A percentile compares a stretch with the other conserved stretches of the same genome.
These are phyloP conservation scores for Harpalus rubripes DNA, from an alignment of 2,888 invertebrate species.

Conservation along the genomic window DNA sequence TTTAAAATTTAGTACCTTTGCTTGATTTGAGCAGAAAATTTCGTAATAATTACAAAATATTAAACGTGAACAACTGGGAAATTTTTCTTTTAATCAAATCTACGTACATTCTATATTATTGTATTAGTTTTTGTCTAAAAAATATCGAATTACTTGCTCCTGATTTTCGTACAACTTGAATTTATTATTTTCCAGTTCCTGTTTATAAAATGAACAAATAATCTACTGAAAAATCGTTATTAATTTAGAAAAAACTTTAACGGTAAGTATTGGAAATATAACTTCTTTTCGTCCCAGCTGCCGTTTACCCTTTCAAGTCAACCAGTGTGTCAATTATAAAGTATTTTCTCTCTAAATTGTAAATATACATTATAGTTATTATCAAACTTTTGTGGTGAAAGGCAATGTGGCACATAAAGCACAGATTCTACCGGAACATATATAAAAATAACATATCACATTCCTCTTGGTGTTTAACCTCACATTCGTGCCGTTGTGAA, in stretches of 20 bases:
- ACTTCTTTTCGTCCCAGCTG: not conserved
- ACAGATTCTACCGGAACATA: constrained; percentile 46
- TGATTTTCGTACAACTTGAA: no score
- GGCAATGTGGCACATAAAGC: constrained; percentile 66
- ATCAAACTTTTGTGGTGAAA: constrained; percentile 62
- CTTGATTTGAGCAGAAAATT: constrained; percentile 50
- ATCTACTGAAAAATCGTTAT: no score
- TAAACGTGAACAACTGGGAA: not conserved
- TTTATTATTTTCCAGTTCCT: no score
- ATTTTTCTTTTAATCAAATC: no score
- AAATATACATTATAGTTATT: constrained; percentile 31
- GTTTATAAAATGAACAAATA: no score
- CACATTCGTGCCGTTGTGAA: constrained; percentile 53
- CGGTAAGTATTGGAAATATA: not conserved
- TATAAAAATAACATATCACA: constrained; percentile 64
- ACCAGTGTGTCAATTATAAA: constrained; percentile 17
- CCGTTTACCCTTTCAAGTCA: constrained; percentile 17
- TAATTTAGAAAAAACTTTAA: no score
- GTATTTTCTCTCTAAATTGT: constrained; percentile 15
- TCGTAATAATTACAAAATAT: constrained; percentile 13
- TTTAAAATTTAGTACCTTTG: constrained; percentile 36
- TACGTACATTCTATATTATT: no score
- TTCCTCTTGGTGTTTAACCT: constrained; percentile 36
- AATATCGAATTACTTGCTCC: no score
- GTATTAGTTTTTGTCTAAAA: no score